Evolutionary conservation across 2,888 invertebrate species (phyloP).

Genomic region (Portevinia maculata): DNA sequence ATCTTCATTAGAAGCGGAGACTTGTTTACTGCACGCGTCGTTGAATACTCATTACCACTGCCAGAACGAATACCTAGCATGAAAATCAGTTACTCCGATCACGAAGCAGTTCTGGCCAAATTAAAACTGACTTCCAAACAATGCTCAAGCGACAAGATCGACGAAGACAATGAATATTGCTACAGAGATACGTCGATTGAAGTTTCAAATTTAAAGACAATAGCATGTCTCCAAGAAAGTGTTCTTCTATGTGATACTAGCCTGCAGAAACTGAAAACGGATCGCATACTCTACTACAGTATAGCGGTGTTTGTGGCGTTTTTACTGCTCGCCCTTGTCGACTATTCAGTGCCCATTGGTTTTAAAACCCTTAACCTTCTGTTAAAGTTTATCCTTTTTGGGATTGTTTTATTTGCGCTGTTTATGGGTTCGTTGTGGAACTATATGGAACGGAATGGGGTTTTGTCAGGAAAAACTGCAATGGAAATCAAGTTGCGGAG

Average conservation of each 20-base stretch:
- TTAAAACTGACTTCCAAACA: slow-evolving; percentile 77
- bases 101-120: slow-evolving; percentile 91
- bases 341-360: slow-evolving; percentile 79
- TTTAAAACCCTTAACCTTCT: slow-evolving; percentile 83
- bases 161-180: slow-evolving; percentile 30
- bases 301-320: slow-evolving; percentile 78
- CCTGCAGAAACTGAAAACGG: slow-evolving; percentile 79
- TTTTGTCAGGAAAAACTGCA: slow-evolving; percentile 88
- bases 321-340: slow-evolving; percentile 79
- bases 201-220: slow-evolving; percentile 75
- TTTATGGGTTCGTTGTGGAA: slow-evolving; percentile 94
- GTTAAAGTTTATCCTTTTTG: slow-evolving; percentile 86
- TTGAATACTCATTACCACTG: slow-evolving; percentile 88
- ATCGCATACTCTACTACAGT: slow-evolving; percentile 80
- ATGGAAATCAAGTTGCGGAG: slow-evolving; percentile 85
- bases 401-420: slow-evolving; percentile 87
- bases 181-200: slow-evolving; percentile 8
- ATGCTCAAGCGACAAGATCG: slow-evolving; percentile 41
- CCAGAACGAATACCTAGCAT: slow-evolving; percentile 88
- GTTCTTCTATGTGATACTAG: slow-evolving; percentile 80
- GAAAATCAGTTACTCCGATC: slow-evolving; percentile 93
- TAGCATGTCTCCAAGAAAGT: slow-evolving; percentile 79
- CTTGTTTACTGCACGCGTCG: slow-evolving; percentile 82
- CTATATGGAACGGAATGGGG: slow-evolving; percentile 90
- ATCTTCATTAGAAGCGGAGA: slow-evolving; percentile 86